Conservation (phyloP, 2,888 invertebrate species). For the Carabus problematicus region DNA sequence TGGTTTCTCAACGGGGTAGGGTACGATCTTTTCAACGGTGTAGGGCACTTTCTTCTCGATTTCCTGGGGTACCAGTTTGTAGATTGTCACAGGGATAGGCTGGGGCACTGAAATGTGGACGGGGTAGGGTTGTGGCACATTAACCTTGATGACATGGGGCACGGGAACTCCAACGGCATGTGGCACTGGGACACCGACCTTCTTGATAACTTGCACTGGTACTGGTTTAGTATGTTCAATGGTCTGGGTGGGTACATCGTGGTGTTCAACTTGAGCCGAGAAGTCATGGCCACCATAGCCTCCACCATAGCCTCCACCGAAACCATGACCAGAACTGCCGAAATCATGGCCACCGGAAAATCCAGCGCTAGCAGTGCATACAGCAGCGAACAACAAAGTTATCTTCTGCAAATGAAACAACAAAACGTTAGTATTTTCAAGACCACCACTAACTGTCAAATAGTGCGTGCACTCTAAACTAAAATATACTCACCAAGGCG, state of each 20-base stretch:
- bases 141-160: slow-evolving; percentile 72
- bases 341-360: slow-evolving; percentile 30
- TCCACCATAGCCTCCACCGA: slow-evolving; percentile 54
- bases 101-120: slow-evolving; percentile 76
- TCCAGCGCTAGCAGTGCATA: slow-evolving; percentile 2
- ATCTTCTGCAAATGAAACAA: neutral
- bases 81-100: slow-evolving; percentile 75
- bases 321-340: slow-evolving; percentile 44
- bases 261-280: slow-evolving; percentile 64
- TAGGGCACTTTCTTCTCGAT: slow-evolving; percentile 77
- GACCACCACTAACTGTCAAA: too few relatives aligned
- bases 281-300: slow-evolving; percentile 65
- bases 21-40: slow-evolving; percentile 75
- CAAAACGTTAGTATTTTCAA: too few relatives aligned
- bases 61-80: slow-evolving; percentile 75
- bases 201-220: slow-evolving; percentile 74
- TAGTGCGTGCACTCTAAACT: too few relatives aligned
- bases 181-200: slow-evolving; percentile 74
- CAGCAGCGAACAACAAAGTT: neutral
- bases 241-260: slow-evolving; percentile 64
- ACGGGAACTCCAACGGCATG: slow-evolving; percentile 76
- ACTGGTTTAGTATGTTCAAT: slow-evolving; percentile 74
- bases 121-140: slow-evolving; percentile 78
- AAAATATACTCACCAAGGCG: too few relatives aligned
- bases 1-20: slow-evolving; percentile 75